These are phyloP conservation scores for Teleopsis dalmanni DNA, from an alignment of 1,140 invertebrate genomes.

Conservation along the genomic window DNA sequence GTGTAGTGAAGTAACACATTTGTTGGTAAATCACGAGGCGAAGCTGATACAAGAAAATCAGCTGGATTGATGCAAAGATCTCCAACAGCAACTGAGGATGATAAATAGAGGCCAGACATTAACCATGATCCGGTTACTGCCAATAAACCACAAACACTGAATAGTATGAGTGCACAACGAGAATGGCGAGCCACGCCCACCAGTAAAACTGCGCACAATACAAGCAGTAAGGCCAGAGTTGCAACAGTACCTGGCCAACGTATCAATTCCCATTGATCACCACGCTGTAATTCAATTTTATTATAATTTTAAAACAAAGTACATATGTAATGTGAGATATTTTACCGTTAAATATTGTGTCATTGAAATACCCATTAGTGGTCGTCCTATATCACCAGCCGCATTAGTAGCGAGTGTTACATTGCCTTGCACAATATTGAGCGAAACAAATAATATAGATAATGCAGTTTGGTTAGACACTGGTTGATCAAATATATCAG, in stretches of 20 bases:
- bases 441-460: constrained; percentile 54
- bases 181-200: constrained; percentile 77
- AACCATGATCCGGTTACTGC: constrained; percentile 87
- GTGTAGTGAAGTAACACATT: constrained; percentile 73
- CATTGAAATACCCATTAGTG: constrained; percentile 60
- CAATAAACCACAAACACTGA: constrained; percentile 74
- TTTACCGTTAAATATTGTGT: constrained; percentile 54
- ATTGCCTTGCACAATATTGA: constrained; percentile 62
- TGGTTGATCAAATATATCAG: constrained; percentile 65
- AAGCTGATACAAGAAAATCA: constrained; percentile 69
- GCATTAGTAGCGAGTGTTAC: constrained; percentile 61
- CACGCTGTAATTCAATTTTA: constrained; percentile 25
- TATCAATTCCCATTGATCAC: constrained; percentile 54
- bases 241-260: constrained; percentile 76
- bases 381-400: constrained; percentile 64
- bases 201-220: constrained; percentile 71
- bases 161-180: constrained; percentile 48
- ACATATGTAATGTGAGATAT: not conserved
- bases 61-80: constrained; percentile 68
- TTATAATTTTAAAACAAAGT: not conserved
- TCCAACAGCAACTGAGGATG: constrained; percentile 70
- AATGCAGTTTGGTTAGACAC: constrained; percentile 66
- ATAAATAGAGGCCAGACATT: constrained; percentile 74
- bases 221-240: constrained; percentile 64
- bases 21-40: constrained; percentile 60